Evolutionary conservation across 2,888 invertebrate species (phyloP), one percentile per base, ranked within the genome.

Genomic region (Amblyjoppa proteus): DNA sequence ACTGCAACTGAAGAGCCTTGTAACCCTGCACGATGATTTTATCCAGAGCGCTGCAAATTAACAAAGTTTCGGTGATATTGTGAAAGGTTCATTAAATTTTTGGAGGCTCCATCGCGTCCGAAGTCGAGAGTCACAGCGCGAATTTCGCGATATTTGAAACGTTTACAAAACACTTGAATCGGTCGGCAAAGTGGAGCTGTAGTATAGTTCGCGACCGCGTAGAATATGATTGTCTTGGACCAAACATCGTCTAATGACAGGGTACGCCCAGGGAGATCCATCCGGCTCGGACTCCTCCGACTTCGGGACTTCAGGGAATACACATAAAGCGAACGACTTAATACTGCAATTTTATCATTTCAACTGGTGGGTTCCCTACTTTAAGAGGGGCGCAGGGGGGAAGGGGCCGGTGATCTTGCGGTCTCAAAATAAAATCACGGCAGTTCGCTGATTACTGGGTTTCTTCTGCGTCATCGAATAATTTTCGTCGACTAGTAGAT

Each of bases 21-120:
- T 99, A 99, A 25, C 99, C 99, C 92, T 97, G 98, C 1, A 98
- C 96, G 91, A 99, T 99, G 89, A 99, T 99, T 95, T 99, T 99
- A 90, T 99, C 98, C 92, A 99, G 95, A 9, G 97, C 97, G 94
- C 99, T 98, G 94, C 69, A 95, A 95, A 89, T 88, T 85, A 85
- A 61, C 51, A 66, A 73, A 78, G 20, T 75, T 61, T 61, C n/a
- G n/a, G 34, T 31, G 20, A 68, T 56, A 56, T 20, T 64, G 31
- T 31, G 16, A 34, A 64, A 31, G 13, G 31, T 49, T 73, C 20
- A 4, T 73, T 16, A 9, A 51, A 31, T 73, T 16, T 28, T 74
- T 49, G 68, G 68, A 70, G 31, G 82, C 41, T 64, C 31, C 6
- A 34, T 61, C 31, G 31, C 16, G 31, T 16, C 13, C 68, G 49